phyloP scores from a whole-genome alignment of 53 echinoderm and acorn worm genomes.

The Zoroaster sp. region DNA sequence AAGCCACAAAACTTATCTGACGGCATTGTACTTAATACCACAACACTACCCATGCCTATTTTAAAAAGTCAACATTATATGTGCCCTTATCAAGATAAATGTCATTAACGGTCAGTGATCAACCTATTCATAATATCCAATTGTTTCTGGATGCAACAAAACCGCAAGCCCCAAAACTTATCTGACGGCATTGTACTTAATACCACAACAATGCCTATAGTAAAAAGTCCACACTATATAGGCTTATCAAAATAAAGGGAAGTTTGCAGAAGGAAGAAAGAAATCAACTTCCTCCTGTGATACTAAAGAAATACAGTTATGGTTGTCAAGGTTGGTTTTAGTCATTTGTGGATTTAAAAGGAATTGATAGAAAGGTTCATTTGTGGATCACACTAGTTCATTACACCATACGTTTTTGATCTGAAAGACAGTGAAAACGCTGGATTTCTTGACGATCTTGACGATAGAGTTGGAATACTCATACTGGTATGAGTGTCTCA shows the following conservation, averaged over 20 bases:
- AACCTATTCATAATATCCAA: background rate
- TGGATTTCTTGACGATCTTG: too few species aligned
- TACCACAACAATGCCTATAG: background rate
- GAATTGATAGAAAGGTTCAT: too few species aligned
- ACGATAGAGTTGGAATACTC: too few species aligned
- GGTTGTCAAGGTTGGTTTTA: too few species aligned
- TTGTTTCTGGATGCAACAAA: background rate
- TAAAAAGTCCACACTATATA: background rate
- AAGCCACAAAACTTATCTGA: background rate
- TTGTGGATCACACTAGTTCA: too few species aligned
- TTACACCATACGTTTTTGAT: too few species aligned
- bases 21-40: background rate
- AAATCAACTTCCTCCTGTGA: background rate
- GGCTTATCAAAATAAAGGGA: too few species aligned
- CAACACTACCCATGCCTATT: background rate
- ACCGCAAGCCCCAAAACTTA: background rate
- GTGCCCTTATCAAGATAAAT: too few species aligned
- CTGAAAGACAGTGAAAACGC: too few species aligned
- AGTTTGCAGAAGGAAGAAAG: background rate
- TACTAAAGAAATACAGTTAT: too few species aligned
- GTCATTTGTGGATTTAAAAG: too few species aligned
- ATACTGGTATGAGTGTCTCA: too few species aligned
- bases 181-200: background rate
- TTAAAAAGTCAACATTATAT: background rate
- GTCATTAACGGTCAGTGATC: background rate